phyloP scores from a whole-genome alignment of 1,140 invertebrate genomes.

The Cheumatopsyche charites region DNA sequence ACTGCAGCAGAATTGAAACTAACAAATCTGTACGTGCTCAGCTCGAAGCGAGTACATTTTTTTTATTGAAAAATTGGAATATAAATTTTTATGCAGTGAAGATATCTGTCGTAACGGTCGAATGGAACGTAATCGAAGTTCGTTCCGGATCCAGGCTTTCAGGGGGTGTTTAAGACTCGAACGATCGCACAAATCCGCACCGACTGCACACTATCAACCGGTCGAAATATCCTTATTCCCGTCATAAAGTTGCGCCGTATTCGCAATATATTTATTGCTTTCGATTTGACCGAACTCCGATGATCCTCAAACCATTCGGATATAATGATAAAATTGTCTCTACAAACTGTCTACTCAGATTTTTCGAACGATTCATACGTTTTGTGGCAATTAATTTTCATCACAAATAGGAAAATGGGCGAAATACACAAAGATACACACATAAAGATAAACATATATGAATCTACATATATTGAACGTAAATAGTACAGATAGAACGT shows the following conservation, averaged over 20 bases:
- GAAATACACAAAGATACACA: no score
- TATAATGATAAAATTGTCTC: neutral
- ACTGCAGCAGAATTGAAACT: no score
- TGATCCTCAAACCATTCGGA: neutral
- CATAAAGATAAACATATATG: no score
- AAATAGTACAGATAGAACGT: no score
- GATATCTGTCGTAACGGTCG: neutral
- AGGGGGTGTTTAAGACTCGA: constrained; percentile 7
- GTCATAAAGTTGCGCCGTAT: constrained; percentile 47
- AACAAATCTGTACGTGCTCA: no score
- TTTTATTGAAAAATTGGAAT: neutral
- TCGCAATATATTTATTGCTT: constrained; percentile 46
- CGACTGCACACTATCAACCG: constrained; percentile 6
- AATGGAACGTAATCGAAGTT: neutral
- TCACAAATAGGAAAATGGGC: no score
- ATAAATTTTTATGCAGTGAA: constrained; percentile 1
- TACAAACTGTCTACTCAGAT: no score
- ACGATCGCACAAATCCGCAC: neutral
- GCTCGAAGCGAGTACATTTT: neutral
- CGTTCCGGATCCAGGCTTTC: no score
- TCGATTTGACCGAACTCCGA: constrained; percentile 28
- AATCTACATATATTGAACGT: no score
- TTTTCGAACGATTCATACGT: no score
- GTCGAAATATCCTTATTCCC: constrained; percentile 47
- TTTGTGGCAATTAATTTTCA: no score